Conservation (phyloP, 2,888 invertebrate species). For the Cremastobaeus sp. region DNA sequence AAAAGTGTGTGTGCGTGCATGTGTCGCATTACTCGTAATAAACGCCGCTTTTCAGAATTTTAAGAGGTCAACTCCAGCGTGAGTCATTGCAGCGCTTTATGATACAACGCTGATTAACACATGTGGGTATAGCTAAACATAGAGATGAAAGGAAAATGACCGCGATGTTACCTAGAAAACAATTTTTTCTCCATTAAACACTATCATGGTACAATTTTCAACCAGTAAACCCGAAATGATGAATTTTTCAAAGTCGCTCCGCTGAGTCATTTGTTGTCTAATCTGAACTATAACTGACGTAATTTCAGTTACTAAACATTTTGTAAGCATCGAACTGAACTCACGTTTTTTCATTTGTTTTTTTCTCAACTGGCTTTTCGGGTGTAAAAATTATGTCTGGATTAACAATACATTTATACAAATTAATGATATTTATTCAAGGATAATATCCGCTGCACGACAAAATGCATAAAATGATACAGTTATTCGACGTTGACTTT, state of each 20-base stretch:
- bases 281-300: no score
- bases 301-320: no score
- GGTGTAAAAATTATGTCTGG: background rate
- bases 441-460: background rate
- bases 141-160: conserved; percentile 7
- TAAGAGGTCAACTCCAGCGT: conserved; percentile 38
- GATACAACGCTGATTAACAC: conserved; percentile 33
- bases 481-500: conserved; percentile 27
- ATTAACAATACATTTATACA: no score
- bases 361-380: no score
- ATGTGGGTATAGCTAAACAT: conserved; percentile 5
- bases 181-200: conserved; percentile 18
- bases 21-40: background rate
- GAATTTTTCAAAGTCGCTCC: no score
- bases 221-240: no score
- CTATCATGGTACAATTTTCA: no score
- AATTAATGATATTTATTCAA: no score
- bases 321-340: no score
- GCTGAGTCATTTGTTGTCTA: no score
- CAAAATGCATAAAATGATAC: conserved; percentile 10
- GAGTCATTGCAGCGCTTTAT: conserved; percentile 34
- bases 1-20: no score
- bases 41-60: conserved; percentile 23
- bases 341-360: no score
- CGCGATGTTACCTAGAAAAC: conserved; percentile 15